phyloP scores from a whole-genome alignment of 2,113 vertebrate species.

The Prunella himalayana region DNA sequence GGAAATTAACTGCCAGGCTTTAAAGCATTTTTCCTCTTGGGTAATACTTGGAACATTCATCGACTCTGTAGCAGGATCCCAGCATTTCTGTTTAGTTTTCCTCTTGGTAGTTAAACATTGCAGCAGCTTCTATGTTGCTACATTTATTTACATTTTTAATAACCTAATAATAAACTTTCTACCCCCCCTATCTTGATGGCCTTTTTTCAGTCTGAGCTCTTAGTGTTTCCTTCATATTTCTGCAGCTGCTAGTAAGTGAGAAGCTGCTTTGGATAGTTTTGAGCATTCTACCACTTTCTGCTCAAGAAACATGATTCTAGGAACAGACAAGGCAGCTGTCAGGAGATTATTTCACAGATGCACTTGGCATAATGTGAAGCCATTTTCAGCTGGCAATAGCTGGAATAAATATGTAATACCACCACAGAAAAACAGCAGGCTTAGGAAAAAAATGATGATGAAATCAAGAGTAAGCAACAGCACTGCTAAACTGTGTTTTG shows the following conservation, averaged over 20 bases:
- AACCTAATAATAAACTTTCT: not conserved
- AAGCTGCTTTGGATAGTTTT: not conserved
- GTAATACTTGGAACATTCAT: constrained; percentile 2
- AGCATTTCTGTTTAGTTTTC: not conserved
- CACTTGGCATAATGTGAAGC: constrained; percentile 27
- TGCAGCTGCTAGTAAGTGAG: not conserved
- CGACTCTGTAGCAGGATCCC: not conserved
- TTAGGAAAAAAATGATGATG: not conserved
- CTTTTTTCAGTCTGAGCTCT: not conserved
- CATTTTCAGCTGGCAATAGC: constrained; percentile 15
- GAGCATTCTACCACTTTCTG: constrained; percentile 21
- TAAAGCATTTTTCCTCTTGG: constrained; percentile 22
- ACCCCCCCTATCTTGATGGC: not conserved
- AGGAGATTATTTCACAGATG: constrained; percentile 30
- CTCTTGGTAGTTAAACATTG: not conserved
- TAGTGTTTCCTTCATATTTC: not conserved
- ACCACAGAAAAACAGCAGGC: not conserved
- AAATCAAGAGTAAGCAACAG: not conserved
- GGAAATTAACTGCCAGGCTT: constrained; percentile 38
- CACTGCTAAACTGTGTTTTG: not conserved
- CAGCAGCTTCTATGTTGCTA: not conserved
- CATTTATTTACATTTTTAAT: not conserved
- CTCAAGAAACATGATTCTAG: constrained; percentile 40
- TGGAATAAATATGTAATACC: not conserved
- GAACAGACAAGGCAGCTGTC: constrained; percentile 38